Evolutionary conservation across 2,888 invertebrate genomes (phyloP).

Genomic region (Rhopalosiphum nymphaeae): DNA sequence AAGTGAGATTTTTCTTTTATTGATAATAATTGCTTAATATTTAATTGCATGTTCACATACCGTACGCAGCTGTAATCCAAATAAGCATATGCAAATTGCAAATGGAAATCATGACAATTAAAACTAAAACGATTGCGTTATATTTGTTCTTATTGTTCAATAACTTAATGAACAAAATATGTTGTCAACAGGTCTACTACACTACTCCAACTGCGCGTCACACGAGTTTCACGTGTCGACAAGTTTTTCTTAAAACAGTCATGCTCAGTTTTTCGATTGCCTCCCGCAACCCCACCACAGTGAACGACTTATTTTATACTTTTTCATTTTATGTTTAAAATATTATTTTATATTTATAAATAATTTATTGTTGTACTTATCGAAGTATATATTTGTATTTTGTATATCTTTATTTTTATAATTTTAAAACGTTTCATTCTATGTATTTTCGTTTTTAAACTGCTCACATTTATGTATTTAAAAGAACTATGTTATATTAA

Average conservation of each 20-base stretch:
- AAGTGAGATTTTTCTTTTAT: background rate
- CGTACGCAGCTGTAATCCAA: slow-evolving; percentile 20
- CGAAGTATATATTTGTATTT: background rate
- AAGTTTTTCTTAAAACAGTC: slow-evolving; percentile 47
- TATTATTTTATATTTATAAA: background rate
- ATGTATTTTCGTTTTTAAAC: background rate
- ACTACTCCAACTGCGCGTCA: slow-evolving; percentile 48
- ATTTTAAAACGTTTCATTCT: background rate
- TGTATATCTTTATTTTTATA: background rate
- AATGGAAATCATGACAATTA: slow-evolving; percentile 47
- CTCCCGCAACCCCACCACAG: slow-evolving; percentile 18
- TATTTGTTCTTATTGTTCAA: slow-evolving; percentile 12
- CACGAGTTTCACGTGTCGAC: slow-evolving; percentile 44
- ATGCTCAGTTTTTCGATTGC: slow-evolving; percentile 61
- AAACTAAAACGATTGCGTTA: slow-evolving; percentile 22
- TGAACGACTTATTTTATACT: background rate
- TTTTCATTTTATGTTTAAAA: background rate
- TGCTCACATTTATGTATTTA: background rate
- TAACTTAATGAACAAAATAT: slow-evolving; percentile 37
- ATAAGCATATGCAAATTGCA: slow-evolving; percentile 42
- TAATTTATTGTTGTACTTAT: background rate
- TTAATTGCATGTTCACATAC: slow-evolving; percentile 38
- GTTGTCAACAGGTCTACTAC: slow-evolving; percentile 61
- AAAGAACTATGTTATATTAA: background rate
- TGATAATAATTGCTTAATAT: background rate